Conservation (phyloP, 1,140 invertebrate genomes). For the Drosophila sulfurigaster region DNA sequence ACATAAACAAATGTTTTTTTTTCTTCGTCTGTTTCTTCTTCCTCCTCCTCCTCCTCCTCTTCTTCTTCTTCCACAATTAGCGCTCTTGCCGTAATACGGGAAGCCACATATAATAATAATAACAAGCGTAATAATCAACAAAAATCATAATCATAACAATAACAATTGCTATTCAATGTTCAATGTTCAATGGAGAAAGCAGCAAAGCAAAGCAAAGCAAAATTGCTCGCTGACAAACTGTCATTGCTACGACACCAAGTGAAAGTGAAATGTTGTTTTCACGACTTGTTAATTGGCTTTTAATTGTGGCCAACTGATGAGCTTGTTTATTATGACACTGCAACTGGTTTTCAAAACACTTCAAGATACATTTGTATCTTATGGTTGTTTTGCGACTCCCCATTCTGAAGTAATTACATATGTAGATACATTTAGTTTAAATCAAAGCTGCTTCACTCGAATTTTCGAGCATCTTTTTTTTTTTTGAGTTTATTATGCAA, state of each 20-base stretch:
- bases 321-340: slow-evolving; percentile 56
- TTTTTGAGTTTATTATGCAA: slow-evolving; percentile 8
- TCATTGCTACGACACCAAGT: slow-evolving; percentile 26
- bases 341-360: neutral
- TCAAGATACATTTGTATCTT: too few relatives aligned
- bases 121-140: slow-evolving; percentile 9
- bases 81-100: slow-evolving; percentile 51
- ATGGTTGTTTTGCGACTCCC: too few relatives aligned
- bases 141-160: slow-evolving; percentile 23
- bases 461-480: slow-evolving; percentile 12
- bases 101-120: slow-evolving; percentile 23
- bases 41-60: neutral
- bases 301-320: slow-evolving; percentile 67
- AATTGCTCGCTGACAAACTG: slow-evolving; percentile 15
- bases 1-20: slow-evolving; percentile 57
- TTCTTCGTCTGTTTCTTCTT: neutral
- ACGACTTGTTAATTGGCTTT: slow-evolving; percentile 77
- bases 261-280: slow-evolving; percentile 64
- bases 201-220: slow-evolving; percentile 13
- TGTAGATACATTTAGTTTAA: neutral
- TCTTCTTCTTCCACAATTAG: slow-evolving; percentile 29
- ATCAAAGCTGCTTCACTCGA: neutral
- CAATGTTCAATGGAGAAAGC: slow-evolving; percentile 47
- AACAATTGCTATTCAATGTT: slow-evolving; percentile 47
- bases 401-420: neutral